Base-by-base conservation (phyloP, 2,113 vertebrate species). In the Sisor rabdophorus region DNA sequence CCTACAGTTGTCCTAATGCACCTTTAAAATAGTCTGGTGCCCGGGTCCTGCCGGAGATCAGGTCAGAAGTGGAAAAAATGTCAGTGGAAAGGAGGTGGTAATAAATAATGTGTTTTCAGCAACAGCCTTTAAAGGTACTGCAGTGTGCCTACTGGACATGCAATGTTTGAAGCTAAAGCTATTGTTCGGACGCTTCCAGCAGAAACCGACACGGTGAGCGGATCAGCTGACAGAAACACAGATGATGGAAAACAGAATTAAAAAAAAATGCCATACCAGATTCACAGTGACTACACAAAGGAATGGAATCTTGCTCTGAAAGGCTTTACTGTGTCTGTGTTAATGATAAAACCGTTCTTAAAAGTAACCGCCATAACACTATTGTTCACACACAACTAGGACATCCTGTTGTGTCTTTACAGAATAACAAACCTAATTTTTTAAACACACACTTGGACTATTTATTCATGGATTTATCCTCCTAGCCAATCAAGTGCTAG, bases 311-410 rank as follows among this genome's bases (percentile, higher is more conserved):
- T 36, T 26, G 79, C 59, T 69, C 76, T 63, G 55, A 73, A 68
- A 71, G 80, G 65, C 68, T 78, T 82, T 82, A 77, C 81, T 63
- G 68, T 55, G 70, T 64, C 56, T 60, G 75, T 77, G 75, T 67
- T 82, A 79, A 82, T 82, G 81, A 79, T 77, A 82, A 79, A 82
- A 79, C 71, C 77, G 73, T 77, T 73, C 75, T 77, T 69, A 68
- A 69, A 79, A 73, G 77, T 82, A 73, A 77, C 81, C 70, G 47
- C 17, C 63, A 69, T 64, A 76, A 56, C 74, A 56, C 78, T 72
- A 2, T 40, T 24, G 2, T 4, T 71, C 17, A 36, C 7, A 36
- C 32, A 36, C 32, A 36, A 3, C 32, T 36, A 7, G 32, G 32
- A 36, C 32, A 36, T 36, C 32, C 32, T 36, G 32, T 36, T 7